Evolutionary conservation across 1,140 invertebrate species (phyloP), one percentile per base, ranked within the genome.

Genomic region (Coptotermes formosanus): DNA sequence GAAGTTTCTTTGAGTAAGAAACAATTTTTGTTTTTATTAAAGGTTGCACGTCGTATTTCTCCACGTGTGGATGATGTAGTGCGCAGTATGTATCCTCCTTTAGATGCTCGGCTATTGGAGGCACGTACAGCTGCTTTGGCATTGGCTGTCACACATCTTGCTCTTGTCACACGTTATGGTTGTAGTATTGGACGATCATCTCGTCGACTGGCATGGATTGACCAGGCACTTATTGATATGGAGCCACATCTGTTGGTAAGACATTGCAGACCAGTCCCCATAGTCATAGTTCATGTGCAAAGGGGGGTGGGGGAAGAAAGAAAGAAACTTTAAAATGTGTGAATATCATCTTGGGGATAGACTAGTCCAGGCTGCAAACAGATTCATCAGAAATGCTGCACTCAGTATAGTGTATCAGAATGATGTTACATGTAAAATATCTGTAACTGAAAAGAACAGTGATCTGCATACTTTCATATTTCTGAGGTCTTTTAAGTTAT

Each of bases 51-150:
- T 89, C 91, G 92, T 86, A 95, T 96, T 87, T 94, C 94, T 87
- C 93, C 94, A 85, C 91, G 95, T 83, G 95, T 96, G 0, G 95
- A 96, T 89, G 95, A 96, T 88, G 94, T 96, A 64, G 94, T 96
- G 0, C 91, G 93, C 84, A 94, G 94, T 85, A 94, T 96, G 92
- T 95, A 95, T 90, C 95, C 95, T 25, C 95, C 95, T 19, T 89
- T 96, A 87, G 95, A 96, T 90, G 93, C 95, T 12, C 90, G 94
- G 44, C 90, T 96, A 4, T 90, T 96, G 81, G 95, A 96, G 90
- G 94, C 95, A 4, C 93, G 95, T 89, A 94, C 94, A 85, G 93
- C 93, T 44, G 94, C 95, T 38, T 89, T 96, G 52, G 93, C 95
- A 21, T 90, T 95, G 59, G 94, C 94, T n/a, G 94, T 96, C 19